Base-by-base conservation (phyloP, 1,140 invertebrate species). In the Lysiphlebus fabarum region DNA sequence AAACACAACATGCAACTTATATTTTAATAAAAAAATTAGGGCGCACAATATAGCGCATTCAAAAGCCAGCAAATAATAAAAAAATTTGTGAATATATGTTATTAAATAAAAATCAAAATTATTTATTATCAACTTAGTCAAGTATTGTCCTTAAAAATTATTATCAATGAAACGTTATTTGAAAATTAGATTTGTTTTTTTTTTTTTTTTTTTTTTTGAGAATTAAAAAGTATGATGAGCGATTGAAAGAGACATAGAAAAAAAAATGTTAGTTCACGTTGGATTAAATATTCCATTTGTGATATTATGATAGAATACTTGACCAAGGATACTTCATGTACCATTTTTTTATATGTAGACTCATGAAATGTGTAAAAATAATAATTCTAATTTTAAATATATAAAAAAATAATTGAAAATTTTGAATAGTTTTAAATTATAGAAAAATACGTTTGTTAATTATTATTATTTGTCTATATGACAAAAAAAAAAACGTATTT, bases 61-160 rank as follows among this genome's bases (percentile, higher is more conserved):
- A 78, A 80, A 26, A 80, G 76, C 75, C 75, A 62, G 76, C 75
- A 78, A 80, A 80, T 78, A 66, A 80, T 70, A 80, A 65, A 75
- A 67, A 77, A 51, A 55, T 76, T 70, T 70, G 70, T 74, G 69
- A 62, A 70, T 72, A 66, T 70, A 65, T 68, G 69, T 65, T 68
- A 74, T 72, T 73, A 78, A 74, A 65, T 73, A 75, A 77, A 75
- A 72, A 26, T 26, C 17, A 26, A 26, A 69, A 61, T 69, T 59
- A 61, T 41, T 57, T 69, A 66, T 73, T 69, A 65, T 65, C 58
- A 76, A 40, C 74, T 77, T 76, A 57, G 74, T 76, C 75, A 78
- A 77, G 76, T 77, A 78, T 78, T 70, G 70, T 66, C 65, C 55
- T 48, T 42, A 53, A 57, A 45, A 7, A 9, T 5, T n/a, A 7